A percentile compares a stretch with the other conserved stretches of the same genome.
Conservation (phyloP, 2,888 invertebrate species). For the Microctonus hyperodae region DNA sequence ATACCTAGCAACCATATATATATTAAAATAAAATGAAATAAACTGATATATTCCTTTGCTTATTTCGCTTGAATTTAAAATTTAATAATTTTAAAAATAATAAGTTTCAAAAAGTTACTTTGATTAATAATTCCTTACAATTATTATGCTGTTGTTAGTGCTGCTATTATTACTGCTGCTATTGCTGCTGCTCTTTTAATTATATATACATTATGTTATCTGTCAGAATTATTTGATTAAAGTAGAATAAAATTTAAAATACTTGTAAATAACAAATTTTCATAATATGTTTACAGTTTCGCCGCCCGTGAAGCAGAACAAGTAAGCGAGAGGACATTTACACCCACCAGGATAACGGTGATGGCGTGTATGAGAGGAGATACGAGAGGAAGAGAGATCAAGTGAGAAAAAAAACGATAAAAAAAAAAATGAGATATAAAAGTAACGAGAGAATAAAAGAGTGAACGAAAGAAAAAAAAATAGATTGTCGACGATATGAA, state of each 20-base stretch:
- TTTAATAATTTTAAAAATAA: too few relatives aligned
- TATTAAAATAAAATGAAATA: neutral
- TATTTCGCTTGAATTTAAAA: neutral
- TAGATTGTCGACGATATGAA: conserved; percentile 22
- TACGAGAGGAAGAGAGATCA: conserved; percentile 14
- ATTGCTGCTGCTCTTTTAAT: neutral
- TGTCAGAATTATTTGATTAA: neutral
- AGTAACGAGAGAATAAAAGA: conserved; percentile 20
- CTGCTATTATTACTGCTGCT: too few relatives aligned
- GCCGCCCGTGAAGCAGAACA: conserved; percentile 48
- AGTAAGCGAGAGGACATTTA: conserved; percentile 46
- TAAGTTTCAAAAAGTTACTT: neutral
- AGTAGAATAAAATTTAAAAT: too few relatives aligned
- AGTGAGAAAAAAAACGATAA: conserved; percentile 30
- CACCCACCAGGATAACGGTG: conserved; percentile 32
- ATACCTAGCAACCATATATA: neutral
- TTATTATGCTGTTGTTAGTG: neutral
- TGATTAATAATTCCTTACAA: neutral
- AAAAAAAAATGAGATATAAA: conserved; percentile 29
- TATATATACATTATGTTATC: too few relatives aligned
- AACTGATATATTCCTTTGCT: neutral
- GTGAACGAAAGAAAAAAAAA: conserved; percentile 15
- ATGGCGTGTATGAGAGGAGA: conserved; percentile 27
- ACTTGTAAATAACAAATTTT: conserved; percentile 29
- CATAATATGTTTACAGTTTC: conserved; percentile 53